Evolutionary conservation across 2,113 vertebrate species (phyloP).

Genomic region (Zosterops borbonicus): DNA sequence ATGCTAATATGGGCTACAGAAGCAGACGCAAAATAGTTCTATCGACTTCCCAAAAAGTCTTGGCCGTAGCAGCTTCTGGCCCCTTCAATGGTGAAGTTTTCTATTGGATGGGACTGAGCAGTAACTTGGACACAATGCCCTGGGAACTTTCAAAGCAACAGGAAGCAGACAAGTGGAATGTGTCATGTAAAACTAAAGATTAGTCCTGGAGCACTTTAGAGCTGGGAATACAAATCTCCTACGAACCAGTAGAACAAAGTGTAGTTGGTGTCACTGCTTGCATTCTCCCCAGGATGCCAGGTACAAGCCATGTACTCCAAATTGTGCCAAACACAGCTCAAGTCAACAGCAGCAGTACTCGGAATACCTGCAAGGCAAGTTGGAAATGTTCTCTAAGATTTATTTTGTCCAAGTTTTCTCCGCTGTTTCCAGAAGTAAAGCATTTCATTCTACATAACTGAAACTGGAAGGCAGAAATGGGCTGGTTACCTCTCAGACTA

Average conservation of each 20-base stretch:
- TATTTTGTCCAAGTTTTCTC: background rate
- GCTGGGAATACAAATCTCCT: background rate
- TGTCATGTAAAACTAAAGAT: background rate
- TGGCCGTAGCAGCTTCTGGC: background rate
- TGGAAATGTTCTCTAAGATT: background rate
- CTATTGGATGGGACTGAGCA: background rate
- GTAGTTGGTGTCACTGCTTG: slow-evolving; percentile 31
- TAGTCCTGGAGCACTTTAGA: background rate
- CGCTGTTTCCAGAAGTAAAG: background rate
- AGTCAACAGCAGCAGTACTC: slow-evolving; percentile 45
- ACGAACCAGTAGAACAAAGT: slow-evolving; percentile 57
- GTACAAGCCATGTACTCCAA: slow-evolving; percentile 48
- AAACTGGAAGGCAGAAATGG: background rate
- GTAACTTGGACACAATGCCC: background rate
- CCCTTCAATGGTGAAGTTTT: background rate
- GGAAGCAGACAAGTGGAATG: background rate
- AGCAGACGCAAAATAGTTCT: background rate
- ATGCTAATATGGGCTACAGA: background rate
- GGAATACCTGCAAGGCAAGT: slow-evolving; percentile 42
- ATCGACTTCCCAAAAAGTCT: background rate
- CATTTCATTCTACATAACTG: background rate
- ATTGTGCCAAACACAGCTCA: slow-evolving; percentile 61
- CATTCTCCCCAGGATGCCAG: slow-evolving; percentile 28
- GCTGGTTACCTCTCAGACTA: background rate
- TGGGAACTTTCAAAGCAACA: background rate